phyloP scores from a whole-genome alignment of 1,140 invertebrate genomes.

The Pollicipes pollicipes region DNA sequence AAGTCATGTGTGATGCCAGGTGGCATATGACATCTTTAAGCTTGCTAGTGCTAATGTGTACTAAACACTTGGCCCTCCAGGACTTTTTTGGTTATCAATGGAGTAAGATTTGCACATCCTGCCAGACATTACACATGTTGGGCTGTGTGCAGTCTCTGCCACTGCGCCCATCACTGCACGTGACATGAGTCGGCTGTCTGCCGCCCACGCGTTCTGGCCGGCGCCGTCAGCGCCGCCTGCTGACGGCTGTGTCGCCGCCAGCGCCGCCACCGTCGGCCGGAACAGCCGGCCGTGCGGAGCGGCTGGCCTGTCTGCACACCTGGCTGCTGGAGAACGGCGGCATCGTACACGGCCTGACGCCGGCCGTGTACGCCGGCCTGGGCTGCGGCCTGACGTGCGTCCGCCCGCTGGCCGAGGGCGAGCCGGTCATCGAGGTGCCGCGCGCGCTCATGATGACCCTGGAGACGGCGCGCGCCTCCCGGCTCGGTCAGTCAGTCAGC shows the following conservation, averaged over 20 bases:
- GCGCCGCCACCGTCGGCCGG: neutral
- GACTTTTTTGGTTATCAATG: constrained; percentile 6
- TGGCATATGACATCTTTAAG: constrained; percentile 6
- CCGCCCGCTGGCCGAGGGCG: constrained; percentile 43
- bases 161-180: neutral
- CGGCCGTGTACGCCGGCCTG: constrained; percentile 49
- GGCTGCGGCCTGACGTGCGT: constrained; percentile 64
- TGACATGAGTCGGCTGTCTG: neutral
- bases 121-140: neutral
- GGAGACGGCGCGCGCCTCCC: constrained; percentile 45
- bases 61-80: constrained; percentile 8
- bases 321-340: constrained; percentile 37
- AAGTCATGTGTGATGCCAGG: constrained; percentile 2
- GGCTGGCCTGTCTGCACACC: constrained; percentile 21
- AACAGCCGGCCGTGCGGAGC: constrained; percentile 14
- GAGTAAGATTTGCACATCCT: neutral
- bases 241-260: neutral
- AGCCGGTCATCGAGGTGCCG: constrained; percentile 56
- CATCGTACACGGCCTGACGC: constrained; percentile 44
- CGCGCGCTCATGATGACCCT: constrained; percentile 60
- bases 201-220: neutral
- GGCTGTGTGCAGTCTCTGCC: neutral
- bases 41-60: neutral
- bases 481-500: constrained; percentile 34
- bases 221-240: neutral